Evolutionary conservation across 1,140 invertebrate genomes (phyloP).

Genomic region (Physella acuta): DNA sequence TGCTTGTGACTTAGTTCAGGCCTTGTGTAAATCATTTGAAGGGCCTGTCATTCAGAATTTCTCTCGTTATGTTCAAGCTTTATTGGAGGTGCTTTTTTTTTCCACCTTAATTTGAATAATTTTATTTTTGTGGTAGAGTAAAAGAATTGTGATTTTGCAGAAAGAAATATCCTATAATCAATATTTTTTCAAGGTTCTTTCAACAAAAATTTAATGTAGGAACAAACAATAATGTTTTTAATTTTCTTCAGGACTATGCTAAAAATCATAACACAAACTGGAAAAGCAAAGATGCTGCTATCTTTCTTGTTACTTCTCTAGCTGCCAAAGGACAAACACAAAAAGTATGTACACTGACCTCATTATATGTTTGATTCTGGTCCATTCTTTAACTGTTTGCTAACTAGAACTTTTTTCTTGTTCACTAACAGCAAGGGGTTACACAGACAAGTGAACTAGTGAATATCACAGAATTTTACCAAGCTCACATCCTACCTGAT

Average conservation of each 20-base stretch:
- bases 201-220: no score
- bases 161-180: no score
- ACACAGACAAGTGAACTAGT: slow-evolving; percentile 88
- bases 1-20: slow-evolving; percentile 93
- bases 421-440: slow-evolving; percentile 72
- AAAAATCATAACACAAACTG: slow-evolving; percentile 78
- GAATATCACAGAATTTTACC: slow-evolving; percentile 83
- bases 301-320: slow-evolving; percentile 93
- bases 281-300: slow-evolving; percentile 92
- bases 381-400: not conserved
- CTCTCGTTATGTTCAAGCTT: slow-evolving; percentile 75
- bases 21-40: slow-evolving; percentile 86
- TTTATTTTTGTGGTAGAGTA: not conserved
- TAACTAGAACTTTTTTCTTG: not conserved
- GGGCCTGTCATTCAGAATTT: slow-evolving; percentile 89
- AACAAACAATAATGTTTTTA: no score
- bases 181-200: no score
- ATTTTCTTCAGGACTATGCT: slow-evolving; percentile 70
- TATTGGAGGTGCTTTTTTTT: slow-evolving; percentile 61
- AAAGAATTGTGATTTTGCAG: no score
- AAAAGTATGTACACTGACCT: slow-evolving; percentile 54
- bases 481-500: slow-evolving; percentile 82
- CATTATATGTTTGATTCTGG: no score
- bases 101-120: not conserved
- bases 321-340: slow-evolving; percentile 87